phyloP scores from a whole-genome alignment of 35 echinoderm and acorn worm genomes.

The Antedon bifida region DNA sequence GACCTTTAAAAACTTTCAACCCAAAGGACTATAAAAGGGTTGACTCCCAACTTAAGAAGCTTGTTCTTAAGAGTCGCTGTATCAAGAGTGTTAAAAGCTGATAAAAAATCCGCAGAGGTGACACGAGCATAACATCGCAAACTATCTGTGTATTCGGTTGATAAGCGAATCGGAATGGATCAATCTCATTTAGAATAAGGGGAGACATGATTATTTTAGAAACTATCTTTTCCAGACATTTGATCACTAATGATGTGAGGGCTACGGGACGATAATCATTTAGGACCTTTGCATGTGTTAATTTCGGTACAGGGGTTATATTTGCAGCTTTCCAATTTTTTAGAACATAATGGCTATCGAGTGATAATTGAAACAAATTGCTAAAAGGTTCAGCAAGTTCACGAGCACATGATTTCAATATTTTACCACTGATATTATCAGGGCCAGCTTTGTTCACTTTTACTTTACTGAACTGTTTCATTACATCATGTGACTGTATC shows the following conservation, averaged over 20 bases:
- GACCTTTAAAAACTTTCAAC: no score
- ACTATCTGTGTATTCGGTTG: not conserved
- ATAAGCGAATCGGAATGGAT: not conserved
- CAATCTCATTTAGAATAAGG: no score
- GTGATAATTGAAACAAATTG: conserved; percentile 10
- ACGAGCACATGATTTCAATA: conserved; percentile 4
- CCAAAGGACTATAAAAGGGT: no score
- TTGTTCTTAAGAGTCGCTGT: no score
- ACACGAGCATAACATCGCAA: no score
- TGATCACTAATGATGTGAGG: conserved; percentile 24
- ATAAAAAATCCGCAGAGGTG: no score
- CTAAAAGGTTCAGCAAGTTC: not conserved
- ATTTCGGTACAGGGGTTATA: conserved; percentile 18
- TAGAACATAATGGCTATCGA: not conserved
- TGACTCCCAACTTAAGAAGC: no score
- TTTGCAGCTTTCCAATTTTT: conserved; percentile 12
- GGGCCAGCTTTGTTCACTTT: conserved; percentile 25
- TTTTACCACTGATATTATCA: conserved; percentile 6
- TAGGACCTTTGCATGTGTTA: not conserved
- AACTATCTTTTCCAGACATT: conserved; percentile 15
- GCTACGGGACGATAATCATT: conserved; percentile 28
- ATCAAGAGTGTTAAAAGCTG: no score
- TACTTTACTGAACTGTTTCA: not conserved
- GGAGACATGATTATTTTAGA: no score
- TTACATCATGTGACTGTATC: not conserved